Evolutionary conservation across 2,797 vertebrate genomes (phyloP).

Genomic region (Fistularia commersonii): DNA sequence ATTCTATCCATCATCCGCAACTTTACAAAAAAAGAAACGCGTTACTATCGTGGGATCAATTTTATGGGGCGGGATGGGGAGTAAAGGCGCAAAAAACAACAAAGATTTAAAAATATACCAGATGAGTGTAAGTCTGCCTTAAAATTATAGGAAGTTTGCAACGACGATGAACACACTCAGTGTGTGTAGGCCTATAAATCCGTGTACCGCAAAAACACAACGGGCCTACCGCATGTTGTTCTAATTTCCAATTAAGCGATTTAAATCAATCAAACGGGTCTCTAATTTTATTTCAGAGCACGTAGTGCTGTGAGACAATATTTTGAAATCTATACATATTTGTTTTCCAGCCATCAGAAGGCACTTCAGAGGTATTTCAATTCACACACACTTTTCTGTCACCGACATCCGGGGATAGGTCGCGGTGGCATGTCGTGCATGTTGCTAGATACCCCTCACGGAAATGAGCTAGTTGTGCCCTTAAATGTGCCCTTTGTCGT

Average conservation of each 20-base stretch:
- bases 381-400: slow-evolving; percentile 79
- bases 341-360: slow-evolving; percentile 82
- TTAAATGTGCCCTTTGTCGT: slow-evolving; percentile 50
- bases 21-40: slow-evolving; percentile 32
- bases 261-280: slow-evolving; percentile 28
- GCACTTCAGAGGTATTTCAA: slow-evolving; percentile 82
- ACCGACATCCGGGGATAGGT: slow-evolving; percentile 59
- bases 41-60: slow-evolving; percentile 38
- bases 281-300: slow-evolving; percentile 47
- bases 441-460: slow-evolving; percentile 55
- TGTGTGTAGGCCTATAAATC: too few relatives aligned
- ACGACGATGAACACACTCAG: too few relatives aligned
- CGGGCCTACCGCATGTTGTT: background rate
- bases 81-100: slow-evolving; percentile 21
- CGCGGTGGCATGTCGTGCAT: slow-evolving; percentile 79
- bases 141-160: slow-evolving; percentile 10
- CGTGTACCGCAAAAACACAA: too few relatives aligned
- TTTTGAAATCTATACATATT: slow-evolving; percentile 69
- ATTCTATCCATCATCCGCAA: slow-evolving; percentile 54
- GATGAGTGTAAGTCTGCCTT: slow-evolving; percentile 28
- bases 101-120: slow-evolving; percentile 13
- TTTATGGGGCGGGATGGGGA: slow-evolving; percentile 2
- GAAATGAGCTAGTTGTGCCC: background rate
- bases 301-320: slow-evolving; percentile 71
- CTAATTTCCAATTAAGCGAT: slow-evolving; percentile 19